These are phyloP conservation scores for Catocala fraxini DNA, from an alignment of 2,888 invertebrate species.

Conservation along the genomic window DNA sequence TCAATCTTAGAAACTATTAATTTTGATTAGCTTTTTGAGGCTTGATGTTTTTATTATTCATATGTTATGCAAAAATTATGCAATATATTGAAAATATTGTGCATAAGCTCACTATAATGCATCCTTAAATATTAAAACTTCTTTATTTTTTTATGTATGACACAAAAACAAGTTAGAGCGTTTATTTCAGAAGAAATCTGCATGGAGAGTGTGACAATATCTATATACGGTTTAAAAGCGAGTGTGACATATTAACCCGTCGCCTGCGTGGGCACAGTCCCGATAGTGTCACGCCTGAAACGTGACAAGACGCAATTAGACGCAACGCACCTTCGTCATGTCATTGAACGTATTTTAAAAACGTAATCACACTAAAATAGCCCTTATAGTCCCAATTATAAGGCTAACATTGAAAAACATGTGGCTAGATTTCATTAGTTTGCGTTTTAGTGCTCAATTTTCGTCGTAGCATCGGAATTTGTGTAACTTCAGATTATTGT, in stretches of 20 bases:
- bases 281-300: conserved; percentile 62
- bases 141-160: no score
- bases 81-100: no score
- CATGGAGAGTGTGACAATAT: neutral
- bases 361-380: conserved; percentile 22
- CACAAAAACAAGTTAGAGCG: no score
- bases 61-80: no score
- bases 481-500: conserved; percentile 34
- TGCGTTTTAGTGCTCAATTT: conserved; percentile 52
- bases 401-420: conserved; percentile 21
- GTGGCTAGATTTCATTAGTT: conserved; percentile 19
- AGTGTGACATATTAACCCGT: conserved; percentile 52
- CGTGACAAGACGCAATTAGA: conserved; percentile 67
- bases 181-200: no score
- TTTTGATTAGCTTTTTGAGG: no score
- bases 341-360: conserved; percentile 53
- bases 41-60: no score
- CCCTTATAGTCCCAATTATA: conserved; percentile 17
- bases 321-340: conserved; percentile 58
- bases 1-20: no score
- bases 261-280: conserved; percentile 55
- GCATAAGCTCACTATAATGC: no score
- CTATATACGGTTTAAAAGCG: conserved; percentile 21
- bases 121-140: no score
- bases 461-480: conserved; percentile 47